Conservation (phyloP, 1,140 invertebrate species). For the Archegozetes longisetosus region DNA sequence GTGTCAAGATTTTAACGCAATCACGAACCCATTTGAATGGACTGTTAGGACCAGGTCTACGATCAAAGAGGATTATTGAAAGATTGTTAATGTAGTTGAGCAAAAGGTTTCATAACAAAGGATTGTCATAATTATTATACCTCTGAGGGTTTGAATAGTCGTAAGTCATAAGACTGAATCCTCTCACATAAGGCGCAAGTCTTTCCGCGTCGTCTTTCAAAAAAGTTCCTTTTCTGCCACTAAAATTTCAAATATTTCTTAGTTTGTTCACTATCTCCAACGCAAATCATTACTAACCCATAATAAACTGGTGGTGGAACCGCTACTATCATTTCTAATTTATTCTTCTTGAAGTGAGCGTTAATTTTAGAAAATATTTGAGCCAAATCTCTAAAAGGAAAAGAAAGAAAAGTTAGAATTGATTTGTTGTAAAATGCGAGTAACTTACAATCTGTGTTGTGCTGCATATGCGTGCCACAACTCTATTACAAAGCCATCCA, state of each 20-base stretch:
- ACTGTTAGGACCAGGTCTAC: constrained; percentile 54
- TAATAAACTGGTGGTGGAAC: constrained; percentile 54
- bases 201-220: constrained; percentile 53
- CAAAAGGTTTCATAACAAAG: background rate
- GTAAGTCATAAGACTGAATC: constrained; percentile 87
- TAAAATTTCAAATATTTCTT: background rate
- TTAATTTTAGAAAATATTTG: constrained; percentile 34
- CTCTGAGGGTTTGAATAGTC: constrained; percentile 71
- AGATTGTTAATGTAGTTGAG: constrained; percentile 4
- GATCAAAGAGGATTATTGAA: constrained; percentile 13
- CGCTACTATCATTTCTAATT: constrained; percentile 55
- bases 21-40: constrained; percentile 63
- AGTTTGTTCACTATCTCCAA: background rate
- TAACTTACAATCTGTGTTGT: constrained; percentile 40
- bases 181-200: constrained; percentile 54
- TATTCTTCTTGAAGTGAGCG: constrained; percentile 33
- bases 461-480: constrained; percentile 55
- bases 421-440: constrained; percentile 27
- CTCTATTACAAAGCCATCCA: constrained; percentile 74
- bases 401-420: background rate
- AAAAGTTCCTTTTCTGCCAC: constrained; percentile 46
- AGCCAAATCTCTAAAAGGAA: constrained; percentile 28
- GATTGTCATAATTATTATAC: constrained; percentile 26
- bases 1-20: constrained; percentile 54
- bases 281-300: constrained; percentile 33